Evolutionary conservation across 2,113 vertebrate genomes (phyloP).

Genomic region (Alces alces): DNA sequence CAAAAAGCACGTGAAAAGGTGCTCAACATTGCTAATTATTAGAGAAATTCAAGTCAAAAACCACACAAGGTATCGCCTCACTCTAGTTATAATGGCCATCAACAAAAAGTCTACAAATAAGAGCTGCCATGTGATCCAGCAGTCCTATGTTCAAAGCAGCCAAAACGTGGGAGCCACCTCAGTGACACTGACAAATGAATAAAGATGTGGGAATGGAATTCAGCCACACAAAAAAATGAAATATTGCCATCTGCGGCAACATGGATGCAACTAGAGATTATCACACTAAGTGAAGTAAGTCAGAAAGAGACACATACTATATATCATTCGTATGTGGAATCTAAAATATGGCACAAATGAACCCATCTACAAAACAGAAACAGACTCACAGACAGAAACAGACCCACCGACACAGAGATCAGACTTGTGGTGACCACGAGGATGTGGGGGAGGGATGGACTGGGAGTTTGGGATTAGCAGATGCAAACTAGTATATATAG

Average conservation of each 20-base stretch:
- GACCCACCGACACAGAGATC: neutral
- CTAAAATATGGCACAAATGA: neutral
- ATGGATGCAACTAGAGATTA: neutral
- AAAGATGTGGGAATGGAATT: neutral
- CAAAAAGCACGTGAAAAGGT: neutral
- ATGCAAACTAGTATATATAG: neutral
- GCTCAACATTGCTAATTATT: neutral
- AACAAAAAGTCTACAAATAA: neutral
- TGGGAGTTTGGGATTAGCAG: neutral
- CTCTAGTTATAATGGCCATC: neutral
- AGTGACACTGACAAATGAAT: neutral
- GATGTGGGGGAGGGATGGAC: neutral
- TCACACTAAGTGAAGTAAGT: neutral
- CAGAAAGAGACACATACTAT: neutral
- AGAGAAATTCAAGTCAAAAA: neutral
- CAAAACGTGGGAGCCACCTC: neutral
- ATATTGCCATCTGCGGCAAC: neutral
- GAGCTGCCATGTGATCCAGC: neutral
- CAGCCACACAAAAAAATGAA: neutral
- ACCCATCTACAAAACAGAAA: neutral
- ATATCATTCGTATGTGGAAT: neutral
- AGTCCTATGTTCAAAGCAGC: neutral
- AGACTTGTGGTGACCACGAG: neutral
- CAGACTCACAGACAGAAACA: neutral
- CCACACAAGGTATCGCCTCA: neutral